These are phyloP conservation scores for Camponotus pennsylvanicus DNA, from an alignment of 1,140 invertebrate genomes.

Conservation along the genomic window DNA sequence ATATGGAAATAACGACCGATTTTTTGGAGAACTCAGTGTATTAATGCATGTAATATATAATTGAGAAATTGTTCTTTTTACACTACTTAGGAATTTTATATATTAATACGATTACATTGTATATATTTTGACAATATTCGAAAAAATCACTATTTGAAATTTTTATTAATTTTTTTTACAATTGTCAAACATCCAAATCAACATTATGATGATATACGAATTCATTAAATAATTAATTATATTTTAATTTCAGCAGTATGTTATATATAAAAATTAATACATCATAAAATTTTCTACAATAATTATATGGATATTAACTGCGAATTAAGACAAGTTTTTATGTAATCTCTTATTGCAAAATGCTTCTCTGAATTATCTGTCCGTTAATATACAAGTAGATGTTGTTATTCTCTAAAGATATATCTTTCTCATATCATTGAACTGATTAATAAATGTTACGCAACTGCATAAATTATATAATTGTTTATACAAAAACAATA, in stretches of 20 bases:
- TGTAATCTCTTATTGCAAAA: slow-evolving; percentile 34
- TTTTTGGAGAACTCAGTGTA: slow-evolving; percentile 8
- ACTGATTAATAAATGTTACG: slow-evolving; percentile 61
- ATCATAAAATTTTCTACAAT: slow-evolving; percentile 26
- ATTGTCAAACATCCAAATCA: not conserved
- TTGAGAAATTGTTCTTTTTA: slow-evolving; percentile 20
- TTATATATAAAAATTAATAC: slow-evolving; percentile 6
- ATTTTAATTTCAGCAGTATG: not conserved
- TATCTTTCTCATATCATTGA: slow-evolving; percentile 31
- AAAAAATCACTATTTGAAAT: too few species aligned
- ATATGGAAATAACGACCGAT: slow-evolving; percentile 29
- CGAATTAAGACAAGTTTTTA: too few species aligned
- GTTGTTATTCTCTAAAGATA: not conserved
- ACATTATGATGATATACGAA: not conserved
- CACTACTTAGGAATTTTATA: slow-evolving; percentile 24
- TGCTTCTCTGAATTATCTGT: slow-evolving; percentile 35
- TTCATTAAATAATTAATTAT: not conserved
- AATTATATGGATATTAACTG: not conserved
- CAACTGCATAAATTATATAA: slow-evolving; percentile 33
- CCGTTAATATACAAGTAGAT: slow-evolving; percentile 31
- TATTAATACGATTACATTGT: not conserved
- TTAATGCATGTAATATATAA: not conserved
- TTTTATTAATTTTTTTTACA: not conserved
- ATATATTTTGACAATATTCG: slow-evolving; percentile 8
- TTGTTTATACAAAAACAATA: not conserved